Conservation (phyloP, 2,888 invertebrate genomes). For the Idaea aversata region DNA sequence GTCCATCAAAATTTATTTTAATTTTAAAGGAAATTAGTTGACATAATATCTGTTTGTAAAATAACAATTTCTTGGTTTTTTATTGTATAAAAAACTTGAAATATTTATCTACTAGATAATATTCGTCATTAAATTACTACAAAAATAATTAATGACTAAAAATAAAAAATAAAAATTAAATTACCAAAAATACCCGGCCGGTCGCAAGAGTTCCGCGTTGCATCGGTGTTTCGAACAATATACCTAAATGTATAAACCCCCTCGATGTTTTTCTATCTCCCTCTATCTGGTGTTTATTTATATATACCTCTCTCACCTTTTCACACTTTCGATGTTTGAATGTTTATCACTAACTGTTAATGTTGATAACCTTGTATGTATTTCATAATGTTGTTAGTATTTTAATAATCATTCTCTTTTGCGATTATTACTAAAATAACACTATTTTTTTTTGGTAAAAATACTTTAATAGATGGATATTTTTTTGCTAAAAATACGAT, state of each 20-base stretch:
- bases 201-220: constrained; percentile 63
- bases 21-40: too few relatives aligned
- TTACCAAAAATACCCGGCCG: constrained; percentile 74
- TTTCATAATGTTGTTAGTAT: constrained; percentile 43
- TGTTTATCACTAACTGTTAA: constrained; percentile 80
- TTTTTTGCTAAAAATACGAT: too few relatives aligned
- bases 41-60: too few relatives aligned
- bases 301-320: constrained; percentile 71
- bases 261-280: constrained; percentile 48
- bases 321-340: constrained; percentile 78
- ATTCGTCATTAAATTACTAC: not conserved
- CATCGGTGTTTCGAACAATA: constrained; percentile 73
- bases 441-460: not conserved
- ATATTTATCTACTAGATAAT: not conserved
- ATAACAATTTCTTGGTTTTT: too few relatives aligned
- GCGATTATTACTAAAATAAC: constrained; percentile 11
- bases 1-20: too few relatives aligned
- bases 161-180: constrained; percentile 26
- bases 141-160: constrained; percentile 6
- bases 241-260: constrained; percentile 61
- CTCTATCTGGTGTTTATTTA: constrained; percentile 68
- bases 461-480: too few relatives aligned
- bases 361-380: constrained; percentile 59
- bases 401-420: constrained; percentile 30
- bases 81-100: not conserved